Evolutionary conservation across 2,888 invertebrate genomes (phyloP).

Genomic region (Vannuccia rotundouncinata): DNA sequence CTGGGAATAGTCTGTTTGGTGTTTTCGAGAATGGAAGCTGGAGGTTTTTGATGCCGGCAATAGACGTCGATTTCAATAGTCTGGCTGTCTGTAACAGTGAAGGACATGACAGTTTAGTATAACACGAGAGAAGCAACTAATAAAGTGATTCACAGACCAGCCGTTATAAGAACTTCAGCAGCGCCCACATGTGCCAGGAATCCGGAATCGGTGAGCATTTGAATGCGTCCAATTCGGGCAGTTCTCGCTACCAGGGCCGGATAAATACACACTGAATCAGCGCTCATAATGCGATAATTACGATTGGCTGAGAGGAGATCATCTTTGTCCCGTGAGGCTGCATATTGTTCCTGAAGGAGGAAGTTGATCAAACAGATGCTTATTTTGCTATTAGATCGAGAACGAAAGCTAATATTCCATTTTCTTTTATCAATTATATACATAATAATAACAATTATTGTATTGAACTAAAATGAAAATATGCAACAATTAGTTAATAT

Average conservation of each 20-base stretch:
- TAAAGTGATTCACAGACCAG: background rate
- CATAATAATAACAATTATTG: no score
- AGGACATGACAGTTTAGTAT: background rate
- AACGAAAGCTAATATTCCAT: no score
- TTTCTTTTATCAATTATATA: no score
- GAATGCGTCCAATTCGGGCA: background rate
- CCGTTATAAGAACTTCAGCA: background rate
- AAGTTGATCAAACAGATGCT: no score
- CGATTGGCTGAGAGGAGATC: background rate
- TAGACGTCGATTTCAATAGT: background rate
- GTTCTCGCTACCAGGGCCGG: background rate
- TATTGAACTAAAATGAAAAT: no score
- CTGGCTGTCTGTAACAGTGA: background rate
- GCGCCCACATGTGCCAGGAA: slow-evolving; percentile 1
- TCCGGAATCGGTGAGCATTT: background rate
- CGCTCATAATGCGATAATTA: background rate
- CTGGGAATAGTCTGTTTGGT: background rate
- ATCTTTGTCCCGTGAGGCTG: background rate
- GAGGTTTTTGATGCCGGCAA: background rate
- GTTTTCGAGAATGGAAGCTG: background rate
- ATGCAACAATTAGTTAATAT: no score
- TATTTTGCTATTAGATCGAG: no score
- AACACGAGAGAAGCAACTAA: no score
- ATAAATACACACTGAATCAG: background rate
- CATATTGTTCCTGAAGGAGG: background rate